Conservation (phyloP, 2,113 vertebrate species). For the Dunckerocampus dactyliophorus region DNA sequence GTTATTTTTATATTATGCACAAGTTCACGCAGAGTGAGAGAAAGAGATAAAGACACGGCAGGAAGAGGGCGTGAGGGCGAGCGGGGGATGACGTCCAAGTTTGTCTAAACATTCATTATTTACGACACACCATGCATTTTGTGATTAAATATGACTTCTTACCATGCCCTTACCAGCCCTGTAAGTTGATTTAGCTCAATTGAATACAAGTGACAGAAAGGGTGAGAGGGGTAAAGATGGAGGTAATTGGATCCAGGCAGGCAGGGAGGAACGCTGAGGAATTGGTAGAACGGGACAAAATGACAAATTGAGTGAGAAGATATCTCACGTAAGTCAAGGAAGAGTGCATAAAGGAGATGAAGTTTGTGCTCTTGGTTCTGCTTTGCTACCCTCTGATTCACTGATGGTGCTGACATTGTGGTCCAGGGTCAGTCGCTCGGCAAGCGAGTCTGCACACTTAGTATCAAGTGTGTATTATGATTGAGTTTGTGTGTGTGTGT, state of each 20-base stretch:
- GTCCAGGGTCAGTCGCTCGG: slow-evolving; percentile 24
- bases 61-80: slow-evolving; percentile 24
- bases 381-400: slow-evolving; percentile 29
- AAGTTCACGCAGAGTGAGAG: slow-evolving; percentile 33
- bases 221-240: slow-evolving; percentile 17
- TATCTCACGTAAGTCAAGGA: slow-evolving; percentile 12
- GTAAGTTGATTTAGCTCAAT: slow-evolving; percentile 20
- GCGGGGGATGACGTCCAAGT: slow-evolving; percentile 1
- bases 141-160: slow-evolving; percentile 9
- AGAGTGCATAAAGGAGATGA: background rate
- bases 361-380: slow-evolving; percentile 31
- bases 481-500: too few species aligned
- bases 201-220: slow-evolving; percentile 24
- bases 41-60: slow-evolving; percentile 7
- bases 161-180: slow-evolving; percentile 10
- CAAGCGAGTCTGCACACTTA: slow-evolving; percentile 4
- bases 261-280: slow-evolving; percentile 19
- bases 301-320: slow-evolving; percentile 38
- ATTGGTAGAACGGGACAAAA: slow-evolving; percentile 22
- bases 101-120: slow-evolving; percentile 19
- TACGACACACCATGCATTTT: slow-evolving; percentile 13
- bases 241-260: slow-evolving; percentile 28
- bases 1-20: slow-evolving; percentile 35
- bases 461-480: background rate
- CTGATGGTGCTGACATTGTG: slow-evolving; percentile 28